Evolutionary conservation across 37 sponge, comb jelly and placozoan species (phyloP).

Genomic region (Sycon ciliatum): DNA sequence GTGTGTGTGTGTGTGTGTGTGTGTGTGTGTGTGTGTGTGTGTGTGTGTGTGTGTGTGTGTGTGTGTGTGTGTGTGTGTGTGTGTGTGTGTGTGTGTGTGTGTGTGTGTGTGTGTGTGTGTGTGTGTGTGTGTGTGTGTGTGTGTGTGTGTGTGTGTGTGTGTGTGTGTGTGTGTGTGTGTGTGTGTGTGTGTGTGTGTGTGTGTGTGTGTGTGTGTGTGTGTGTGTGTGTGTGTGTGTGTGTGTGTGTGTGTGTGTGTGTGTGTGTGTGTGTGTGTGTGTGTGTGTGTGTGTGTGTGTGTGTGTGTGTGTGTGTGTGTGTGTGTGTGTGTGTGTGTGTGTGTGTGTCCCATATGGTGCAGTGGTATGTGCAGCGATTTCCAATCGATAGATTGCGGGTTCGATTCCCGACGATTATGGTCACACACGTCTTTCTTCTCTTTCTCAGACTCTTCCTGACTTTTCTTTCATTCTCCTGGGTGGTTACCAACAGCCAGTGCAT

Average conservation of each 20-base stretch:
- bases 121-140: slow-evolving; percentile 34
- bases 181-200: slow-evolving; percentile 29
- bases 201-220: slow-evolving; percentile 33
- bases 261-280: slow-evolving; percentile 5
- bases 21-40: background rate
- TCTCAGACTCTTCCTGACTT: too few relatives aligned
- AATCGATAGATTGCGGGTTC: background rate
- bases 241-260: slow-evolving; percentile 35
- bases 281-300: slow-evolving; percentile 1
- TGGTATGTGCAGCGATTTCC: background rate
- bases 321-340: slow-evolving; percentile 5
- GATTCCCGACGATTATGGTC: too few relatives aligned
- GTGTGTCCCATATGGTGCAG: background rate
- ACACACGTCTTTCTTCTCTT: too few relatives aligned
- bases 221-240: slow-evolving; percentile 37
- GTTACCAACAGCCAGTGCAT: too few relatives aligned
- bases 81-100: background rate
- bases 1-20: background rate
- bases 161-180: slow-evolving; percentile 37
- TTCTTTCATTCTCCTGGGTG: too few relatives aligned
- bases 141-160: slow-evolving; percentile 35
- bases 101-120: background rate
- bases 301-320: slow-evolving; percentile 5
- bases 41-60: background rate
- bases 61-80: background rate